Percentiles rank a stretch among this genome's conserved stretches.
phyloP scores from a whole-genome alignment of 2,797 vertebrate species.

The Anas georgica region DNA sequence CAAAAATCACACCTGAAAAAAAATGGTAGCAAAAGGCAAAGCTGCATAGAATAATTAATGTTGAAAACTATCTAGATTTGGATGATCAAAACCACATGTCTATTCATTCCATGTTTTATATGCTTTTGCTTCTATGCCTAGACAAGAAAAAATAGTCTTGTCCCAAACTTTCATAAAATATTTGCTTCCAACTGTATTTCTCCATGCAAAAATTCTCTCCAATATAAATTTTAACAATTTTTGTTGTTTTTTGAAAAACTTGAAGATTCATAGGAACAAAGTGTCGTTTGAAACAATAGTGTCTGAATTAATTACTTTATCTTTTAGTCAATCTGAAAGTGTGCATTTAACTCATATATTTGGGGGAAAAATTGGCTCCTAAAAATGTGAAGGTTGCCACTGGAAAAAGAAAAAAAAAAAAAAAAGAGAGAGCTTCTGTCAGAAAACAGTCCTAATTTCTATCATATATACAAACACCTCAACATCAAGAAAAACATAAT shows the following conservation, averaged over 20 bases:
- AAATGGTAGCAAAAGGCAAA: neutral
- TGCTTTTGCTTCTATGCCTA: conserved; percentile 35
- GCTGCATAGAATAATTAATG: conserved; percentile 29
- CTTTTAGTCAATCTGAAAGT: neutral
- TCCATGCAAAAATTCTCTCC: conserved; percentile 46
- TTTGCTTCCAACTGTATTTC: conserved; percentile 44
- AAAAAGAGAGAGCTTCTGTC: neutral
- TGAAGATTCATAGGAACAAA: conserved; percentile 44
- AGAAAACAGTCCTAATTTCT: neutral
- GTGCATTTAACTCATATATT: neutral
- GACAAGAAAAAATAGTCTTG: conserved; percentile 37
- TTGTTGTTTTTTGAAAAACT: conserved; percentile 46
- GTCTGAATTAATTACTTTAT: neutral
- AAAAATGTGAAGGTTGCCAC: neutral
- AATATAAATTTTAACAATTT: conserved; percentile 57
- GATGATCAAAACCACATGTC: neutral
- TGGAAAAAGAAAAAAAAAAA: neutral
- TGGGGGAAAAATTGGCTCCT: fast-evolving
- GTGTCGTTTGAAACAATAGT: conserved; percentile 13
- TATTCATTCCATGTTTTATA: neutral
- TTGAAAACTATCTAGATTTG: neutral
- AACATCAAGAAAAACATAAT: neutral
- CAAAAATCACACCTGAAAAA: conserved; percentile 51
- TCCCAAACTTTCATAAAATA: conserved; percentile 39
- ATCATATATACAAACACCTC: too few species aligned